These are phyloP conservation scores for Hippopotamyrus pictus DNA, from an alignment of 2,797 vertebrate species.

Conservation along the genomic window DNA sequence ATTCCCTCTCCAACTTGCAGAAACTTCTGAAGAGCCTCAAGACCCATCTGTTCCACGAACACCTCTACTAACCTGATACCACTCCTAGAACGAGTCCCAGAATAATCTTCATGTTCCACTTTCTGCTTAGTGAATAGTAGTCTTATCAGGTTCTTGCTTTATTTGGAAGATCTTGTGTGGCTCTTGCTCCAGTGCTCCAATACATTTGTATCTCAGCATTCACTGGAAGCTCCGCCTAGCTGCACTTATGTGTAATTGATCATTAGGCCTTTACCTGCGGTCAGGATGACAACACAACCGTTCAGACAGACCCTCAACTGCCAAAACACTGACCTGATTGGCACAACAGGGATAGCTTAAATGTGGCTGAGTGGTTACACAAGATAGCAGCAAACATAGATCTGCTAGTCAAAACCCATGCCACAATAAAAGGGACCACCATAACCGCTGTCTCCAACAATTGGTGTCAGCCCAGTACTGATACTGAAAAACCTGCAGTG, in stretches of 20 bases:
- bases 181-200: not conserved
- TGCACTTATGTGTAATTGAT: not conserved
- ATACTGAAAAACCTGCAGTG: not conserved
- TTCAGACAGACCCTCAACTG: not conserved
- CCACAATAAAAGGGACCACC: not conserved
- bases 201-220: not conserved
- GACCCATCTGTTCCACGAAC: not conserved
- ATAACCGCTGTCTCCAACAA: not conserved
- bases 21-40: not conserved
- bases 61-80: not conserved
- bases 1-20: not conserved
- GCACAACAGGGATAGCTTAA: not conserved
- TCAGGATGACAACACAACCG: not conserved
- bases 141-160: not conserved
- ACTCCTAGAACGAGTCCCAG: not conserved
- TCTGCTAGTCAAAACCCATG: not conserved
- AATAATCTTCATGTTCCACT: not conserved
- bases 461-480: not conserved
- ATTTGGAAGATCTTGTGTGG: not conserved
- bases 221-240: not conserved
- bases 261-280: not conserved
- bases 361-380: not conserved
- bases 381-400: not conserved
- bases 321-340: not conserved
- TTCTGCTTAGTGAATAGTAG: not conserved